Base-by-base conservation (phyloP, 2,113 vertebrate genomes). In the Ammodramus savannarum region DNA sequence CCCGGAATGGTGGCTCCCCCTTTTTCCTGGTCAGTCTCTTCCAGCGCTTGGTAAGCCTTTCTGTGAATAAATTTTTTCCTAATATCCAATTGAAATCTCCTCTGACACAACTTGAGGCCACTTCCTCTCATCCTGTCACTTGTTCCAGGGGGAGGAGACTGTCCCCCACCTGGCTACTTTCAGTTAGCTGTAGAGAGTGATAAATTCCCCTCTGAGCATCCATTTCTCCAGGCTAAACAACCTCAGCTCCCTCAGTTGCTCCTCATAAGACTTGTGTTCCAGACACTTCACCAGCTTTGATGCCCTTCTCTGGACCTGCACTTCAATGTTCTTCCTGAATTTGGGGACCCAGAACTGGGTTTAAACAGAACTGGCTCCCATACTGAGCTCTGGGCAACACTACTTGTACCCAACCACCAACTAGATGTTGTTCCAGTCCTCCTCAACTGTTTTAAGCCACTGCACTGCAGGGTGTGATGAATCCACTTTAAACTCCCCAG, bases 241-340 rank as follows among this genome's bases (percentile, higher is more conserved):
- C 18, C 2, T 5, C 32, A 31, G 15, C 18, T 81, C 23, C 17
- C 20, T 43, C 58, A 90, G 48, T 23, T 4, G 1, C 10, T 72
- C 15, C 29, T 62, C 7, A 7, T 9, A 13, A 29, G 13, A 57
- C 17, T 51, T 77, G 25, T 55, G 9, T 16, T 44, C 23, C 17
- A 57, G 17, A 16, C 15, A 13, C 13, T 39, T 55, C 32, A 36
- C 0, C 62, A 69, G 6, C 18, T 69, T 52, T 0, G 0, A 13
- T 80, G 22, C 5, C 8, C 11, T 63, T 41, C 75, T 54, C 26
- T 54, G 34, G 38, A 48, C 19, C 8, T 5, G 0, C 8, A 54
- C 16, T 9, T 58, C 49, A 8, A 4, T 25, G n/a, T 29, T 36
- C 4, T 20, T 72, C 36, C n/a, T 72, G 21, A 16, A 29, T 12